These are phyloP conservation scores for Trimorus sp. DNA, from an alignment of 2,888 invertebrate genomes.

Conservation along the genomic window DNA sequence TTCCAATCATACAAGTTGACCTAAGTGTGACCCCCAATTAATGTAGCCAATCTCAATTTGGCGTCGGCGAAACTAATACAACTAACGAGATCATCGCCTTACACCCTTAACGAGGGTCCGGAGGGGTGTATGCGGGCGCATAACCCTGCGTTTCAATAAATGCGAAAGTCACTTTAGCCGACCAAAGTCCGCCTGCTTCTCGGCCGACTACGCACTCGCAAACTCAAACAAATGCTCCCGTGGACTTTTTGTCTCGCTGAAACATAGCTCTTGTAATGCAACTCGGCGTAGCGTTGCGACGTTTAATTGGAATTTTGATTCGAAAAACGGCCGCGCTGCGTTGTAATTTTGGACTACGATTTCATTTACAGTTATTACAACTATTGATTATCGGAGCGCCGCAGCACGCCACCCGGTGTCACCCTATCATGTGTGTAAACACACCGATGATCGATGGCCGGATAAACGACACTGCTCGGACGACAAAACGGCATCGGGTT, in stretches of 20 bases:
- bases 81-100: conserved; percentile 54
- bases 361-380: conserved; percentile 25
- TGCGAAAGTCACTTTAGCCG: conserved; percentile 46
- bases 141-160: conserved; percentile 42
- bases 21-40: neutral
- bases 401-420: conserved; percentile 2
- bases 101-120: conserved; percentile 49
- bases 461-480: conserved; percentile 10
- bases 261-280: no score
- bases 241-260: no score
- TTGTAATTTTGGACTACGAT: neutral
- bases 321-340: no score
- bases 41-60: conserved; percentile 25
- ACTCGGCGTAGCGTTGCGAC: no score
- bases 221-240: no score
- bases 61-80: conserved; percentile 61
- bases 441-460: conserved; percentile 30
- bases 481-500: conserved; percentile 13
- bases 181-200: neutral
- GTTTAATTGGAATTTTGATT: no score
- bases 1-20: no score
- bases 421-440: conserved; percentile 29
- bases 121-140: conserved; percentile 66
- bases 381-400: conserved; percentile 27
- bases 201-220: no score